Base-by-base conservation (phyloP, 2,888 invertebrate genomes). In the Synanthedon tipuliformis region DNA sequence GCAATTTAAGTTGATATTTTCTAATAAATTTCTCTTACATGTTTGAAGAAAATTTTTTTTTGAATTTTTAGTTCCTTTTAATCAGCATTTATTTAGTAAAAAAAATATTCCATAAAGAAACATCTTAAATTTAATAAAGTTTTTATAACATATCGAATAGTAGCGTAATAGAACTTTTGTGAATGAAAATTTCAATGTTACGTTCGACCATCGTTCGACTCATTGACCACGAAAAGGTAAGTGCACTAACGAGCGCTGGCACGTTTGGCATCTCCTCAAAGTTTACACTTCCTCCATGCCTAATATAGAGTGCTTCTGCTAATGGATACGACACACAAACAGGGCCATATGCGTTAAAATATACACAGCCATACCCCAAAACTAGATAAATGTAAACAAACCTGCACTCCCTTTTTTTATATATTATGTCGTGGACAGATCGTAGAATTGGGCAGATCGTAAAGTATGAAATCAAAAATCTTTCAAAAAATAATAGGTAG, bases 241-340 rank as follows among this genome's bases (percentile, higher is more conserved):
- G 66, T 64, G 63, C 48, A 55, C 52, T 58, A 62, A 59, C 61
- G 60, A 57, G 60, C 62, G 63, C 62, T 64, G 63, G 64, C 65
- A 63, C 59, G 64, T 63, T 63, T 64, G 63, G 64, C 65, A 63
- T 59, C 64, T 63, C 63, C 62, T 34, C 58, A 56, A 63, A 65
- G 62, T 59, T 63, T 61, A 58, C 61, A 59, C 65, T 64, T 56
- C 62, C 62, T 61, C 61, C 57, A 59, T 54, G 40, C n/a, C 7
- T 13, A 58, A 56, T 71, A 76, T 67, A 74, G 63, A 69, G 60
- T 64, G 61, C 60, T 58, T 57, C 57, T 60, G 70, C 68, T 72
- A 77, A 76, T 71, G 57, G 59, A 55, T 58, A 57, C 51, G 50
- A 57, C 62, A 74, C 71, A 78, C 68, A 73, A 52, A 56, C 61